Conservation (phyloP, 1,140 invertebrate species). For the Drosophila rufa region DNA sequence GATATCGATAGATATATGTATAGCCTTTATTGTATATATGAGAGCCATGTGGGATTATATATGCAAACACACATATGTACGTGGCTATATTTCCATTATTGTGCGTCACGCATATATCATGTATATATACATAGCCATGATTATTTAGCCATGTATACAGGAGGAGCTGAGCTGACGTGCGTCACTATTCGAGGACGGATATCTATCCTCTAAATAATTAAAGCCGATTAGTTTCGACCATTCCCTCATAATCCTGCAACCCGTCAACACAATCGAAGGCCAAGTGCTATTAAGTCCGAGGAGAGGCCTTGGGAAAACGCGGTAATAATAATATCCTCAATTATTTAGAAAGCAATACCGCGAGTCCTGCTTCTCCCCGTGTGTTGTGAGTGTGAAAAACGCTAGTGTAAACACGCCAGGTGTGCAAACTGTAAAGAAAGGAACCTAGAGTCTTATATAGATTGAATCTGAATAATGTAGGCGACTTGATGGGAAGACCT, state of each 20-base stretch:
- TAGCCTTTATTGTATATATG: neutral
- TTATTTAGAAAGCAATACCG: conserved; percentile 16
- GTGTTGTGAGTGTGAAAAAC: conserved; percentile 1
- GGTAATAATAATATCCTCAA: conserved; percentile 11
- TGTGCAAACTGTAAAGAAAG: neutral
- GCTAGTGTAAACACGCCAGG: conserved; percentile 1
- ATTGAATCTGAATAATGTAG: conserved; percentile 1
- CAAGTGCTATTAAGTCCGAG: neutral
- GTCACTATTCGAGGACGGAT: conserved; percentile 22
- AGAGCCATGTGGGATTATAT: conserved; percentile 8
- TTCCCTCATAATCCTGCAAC: neutral
- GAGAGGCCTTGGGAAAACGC: conserved; percentile 4
- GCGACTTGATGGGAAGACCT: neutral
- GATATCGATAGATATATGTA: conserved; percentile 31
- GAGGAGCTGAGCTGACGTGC: conserved; percentile 12
- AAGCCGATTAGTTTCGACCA: conserved; percentile 18
- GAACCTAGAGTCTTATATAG: too few species aligned
- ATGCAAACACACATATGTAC: conserved; percentile 3
- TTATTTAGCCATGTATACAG: neutral
- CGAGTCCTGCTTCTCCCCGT: too few species aligned
- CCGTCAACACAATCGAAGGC: conserved; percentile 9
- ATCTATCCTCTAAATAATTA: conserved; percentile 28
- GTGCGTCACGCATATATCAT: conserved; percentile 17
- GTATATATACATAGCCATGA: neutral
- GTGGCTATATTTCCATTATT: conserved; percentile 2